A percentile compares a stretch with the other conserved stretches of the same genome.
phyloP scores from a whole-genome alignment of 1,140 invertebrate species.

The Ostrea denselamellosa region DNA sequence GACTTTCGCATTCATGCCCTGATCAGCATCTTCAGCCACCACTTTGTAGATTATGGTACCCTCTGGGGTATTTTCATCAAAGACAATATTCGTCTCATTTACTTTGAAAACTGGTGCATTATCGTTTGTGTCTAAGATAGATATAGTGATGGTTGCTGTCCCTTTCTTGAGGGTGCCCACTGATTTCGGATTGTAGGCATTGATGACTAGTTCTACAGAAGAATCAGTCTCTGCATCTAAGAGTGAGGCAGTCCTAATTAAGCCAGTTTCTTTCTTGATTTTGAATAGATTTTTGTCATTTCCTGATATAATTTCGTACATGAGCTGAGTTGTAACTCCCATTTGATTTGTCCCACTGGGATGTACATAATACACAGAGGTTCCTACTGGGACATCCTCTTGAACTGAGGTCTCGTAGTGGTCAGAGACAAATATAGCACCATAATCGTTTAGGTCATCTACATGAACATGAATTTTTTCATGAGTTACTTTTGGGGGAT shows the following conservation, averaged over 20 bases:
- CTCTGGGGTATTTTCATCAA: conserved; percentile 89
- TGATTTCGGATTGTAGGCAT: conserved; percentile 84
- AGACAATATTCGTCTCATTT: conserved; percentile 65
- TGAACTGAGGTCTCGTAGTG: conserved; percentile 92
- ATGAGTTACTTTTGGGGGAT: conserved; percentile 82
- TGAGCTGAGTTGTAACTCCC: conserved; percentile 87
- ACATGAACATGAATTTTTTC: conserved; percentile 81
- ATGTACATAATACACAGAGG: conserved; percentile 83
- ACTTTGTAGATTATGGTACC: conserved; percentile 91
- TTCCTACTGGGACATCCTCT: conserved; percentile 93
- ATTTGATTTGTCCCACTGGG: conserved; percentile 82
- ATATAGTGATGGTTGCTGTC: conserved; percentile 72
- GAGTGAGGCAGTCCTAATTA: conserved; percentile 87
- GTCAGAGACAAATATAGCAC: conserved; percentile 92
- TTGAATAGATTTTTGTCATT: conserved; percentile 70
- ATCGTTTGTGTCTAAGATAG: conserved; percentile 77
- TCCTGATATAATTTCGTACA: conserved; percentile 85
- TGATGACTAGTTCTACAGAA: conserved; percentile 64
- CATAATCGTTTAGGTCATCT: conserved; percentile 90
- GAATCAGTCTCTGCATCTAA: conserved; percentile 71
- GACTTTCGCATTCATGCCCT: conserved; percentile 95
- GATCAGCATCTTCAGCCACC: conserved; percentile 91
- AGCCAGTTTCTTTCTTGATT: conserved; percentile 85
- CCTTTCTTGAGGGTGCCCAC: conserved; percentile 89
- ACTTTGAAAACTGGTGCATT: conserved; percentile 75